Evolutionary conservation across 2,888 invertebrate species (phyloP), one percentile per base, ranked within the genome.

Genomic region (Hypomecis atomaria): DNA sequence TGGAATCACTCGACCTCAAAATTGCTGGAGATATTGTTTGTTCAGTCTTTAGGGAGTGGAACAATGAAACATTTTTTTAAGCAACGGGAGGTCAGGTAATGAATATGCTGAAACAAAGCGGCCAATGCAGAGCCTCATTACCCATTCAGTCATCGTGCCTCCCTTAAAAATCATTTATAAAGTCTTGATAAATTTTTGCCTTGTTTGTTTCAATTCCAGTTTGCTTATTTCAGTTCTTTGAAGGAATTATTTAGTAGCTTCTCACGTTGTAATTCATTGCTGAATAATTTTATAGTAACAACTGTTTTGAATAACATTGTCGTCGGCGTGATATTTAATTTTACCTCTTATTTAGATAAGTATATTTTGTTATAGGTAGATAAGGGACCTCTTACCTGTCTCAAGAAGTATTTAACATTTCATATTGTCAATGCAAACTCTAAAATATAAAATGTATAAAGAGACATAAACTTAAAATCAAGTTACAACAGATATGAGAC

Each of bases 41-140:
- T 86, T 85, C 83, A 77, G 79, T 77, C 80, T 81, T 78, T 71
- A 79, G 85, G 82, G 84, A 77, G 78, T 77, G 45, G 79, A 86
- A 87, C 86, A 88, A 88, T 82, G 76, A 84, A 83, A 77, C 79
- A 72, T 85, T 88, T 87, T 88, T 83, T 84, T 79, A 78, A 84
- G 83, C 83, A 84, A 82, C 85, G 80, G 78, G 79, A 40, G 81
- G 81, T 83, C 86, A 88, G 87, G 88, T 90, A 90, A 90, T 91
- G 89, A 89, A 89, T 90, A 89, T 88, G 84, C 88, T 81, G 84
- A 78, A 89, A 90, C 89, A 91, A 90, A 89, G 87, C 76, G 70
- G 79, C 81, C 75, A 82, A 87, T 86, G 80, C 84, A 77, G 77
- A 75, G 79, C 75, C 87, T 90, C 90, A 89, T 92, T 90, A 90